Conservation (phyloP, 2,113 vertebrate genomes). For the Meleagris gallopavo region DNA sequence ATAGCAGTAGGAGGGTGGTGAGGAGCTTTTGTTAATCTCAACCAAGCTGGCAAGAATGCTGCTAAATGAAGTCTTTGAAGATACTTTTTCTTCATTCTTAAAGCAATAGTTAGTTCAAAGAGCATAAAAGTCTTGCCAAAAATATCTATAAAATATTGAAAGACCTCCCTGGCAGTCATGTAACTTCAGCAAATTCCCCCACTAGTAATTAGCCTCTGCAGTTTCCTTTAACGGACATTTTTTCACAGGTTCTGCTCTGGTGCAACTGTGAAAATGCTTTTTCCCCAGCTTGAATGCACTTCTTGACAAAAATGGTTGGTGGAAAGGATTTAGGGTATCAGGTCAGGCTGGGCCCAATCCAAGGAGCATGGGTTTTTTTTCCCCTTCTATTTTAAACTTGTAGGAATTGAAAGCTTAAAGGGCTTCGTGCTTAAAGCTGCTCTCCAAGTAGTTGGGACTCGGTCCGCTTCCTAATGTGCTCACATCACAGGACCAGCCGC, state of each 20-base stretch:
- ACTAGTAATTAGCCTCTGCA: neutral
- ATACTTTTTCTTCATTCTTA: constrained; percentile 62
- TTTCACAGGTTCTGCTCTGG: neutral
- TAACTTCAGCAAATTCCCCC: neutral
- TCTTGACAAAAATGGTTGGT: neutral
- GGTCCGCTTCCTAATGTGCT: constrained; percentile 18
- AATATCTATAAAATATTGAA: neutral
- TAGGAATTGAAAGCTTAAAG: constrained; percentile 33
- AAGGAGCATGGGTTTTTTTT: neutral
- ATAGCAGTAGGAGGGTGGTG: constrained; percentile 60
- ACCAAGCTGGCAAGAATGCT: constrained; percentile 64
- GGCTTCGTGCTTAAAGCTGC: neutral
- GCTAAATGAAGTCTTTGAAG: constrained; percentile 64
- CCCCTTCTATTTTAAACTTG: neutral
- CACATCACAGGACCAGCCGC: constrained; percentile 16
- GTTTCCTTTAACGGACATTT: neutral
- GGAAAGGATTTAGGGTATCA: constrained; percentile 16
- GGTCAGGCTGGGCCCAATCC: constrained; percentile 34
- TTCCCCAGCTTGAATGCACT: neutral
- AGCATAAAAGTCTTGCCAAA: neutral
- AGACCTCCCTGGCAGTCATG: neutral
- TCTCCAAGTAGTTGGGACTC: constrained; percentile 23
- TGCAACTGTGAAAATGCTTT: constrained; percentile 29
- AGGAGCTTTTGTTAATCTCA: constrained; percentile 70
- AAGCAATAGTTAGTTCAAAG: constrained; percentile 45